Evolutionary conservation across 2,888 invertebrate species (phyloP), one percentile per base, ranked within the genome.

Genomic region (Epinotia nisella): DNA sequence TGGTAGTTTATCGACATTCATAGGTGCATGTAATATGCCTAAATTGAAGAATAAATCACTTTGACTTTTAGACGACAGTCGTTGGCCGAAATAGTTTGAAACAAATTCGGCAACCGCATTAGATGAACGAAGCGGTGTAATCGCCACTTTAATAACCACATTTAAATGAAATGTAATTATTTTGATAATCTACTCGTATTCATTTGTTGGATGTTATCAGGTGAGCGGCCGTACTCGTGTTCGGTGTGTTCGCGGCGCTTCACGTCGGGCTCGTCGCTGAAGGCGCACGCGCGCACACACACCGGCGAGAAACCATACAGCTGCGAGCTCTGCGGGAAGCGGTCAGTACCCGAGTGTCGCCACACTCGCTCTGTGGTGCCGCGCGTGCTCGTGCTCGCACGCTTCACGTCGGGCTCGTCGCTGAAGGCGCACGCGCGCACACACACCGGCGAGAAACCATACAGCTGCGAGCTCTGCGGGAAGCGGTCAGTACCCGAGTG

Each of bases 241-340:
- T 61, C 56, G 10, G 67, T 85, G 11, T 90, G 90, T 77, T 87
- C 88, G 4, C 88, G 93, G 56, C 89, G 87, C 74, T 95, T 95
- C 80, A 91, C 94, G 0, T 91, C 94, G 59, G 90, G 93, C n/a
- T 94, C 94, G 11, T 90, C 94, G 65, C 86, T 95, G 62, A 93
- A 92, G 75, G 90, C 87, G 39, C 94, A 94, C 78, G 85, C 85
- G 79, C 85, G 93, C 45, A 92, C 89, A 1, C 94, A 94, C 78
- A 93, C 94, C 0, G 94, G 93, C 0, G 94, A 94, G 75, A 84
- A 92, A 68, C 92, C 92, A 0, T 91, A 88, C 75, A 78, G 85
- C n/a, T 93, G 93, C 76, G 80, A 82, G 2, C 75, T 90, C 29
- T 93, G 93, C 75, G 85, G 87, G 17, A 93, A 93, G 78, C 76